Base-by-base conservation (phyloP, 64 coral and sea anemone species). In the Montipora efflorescens region DNA sequence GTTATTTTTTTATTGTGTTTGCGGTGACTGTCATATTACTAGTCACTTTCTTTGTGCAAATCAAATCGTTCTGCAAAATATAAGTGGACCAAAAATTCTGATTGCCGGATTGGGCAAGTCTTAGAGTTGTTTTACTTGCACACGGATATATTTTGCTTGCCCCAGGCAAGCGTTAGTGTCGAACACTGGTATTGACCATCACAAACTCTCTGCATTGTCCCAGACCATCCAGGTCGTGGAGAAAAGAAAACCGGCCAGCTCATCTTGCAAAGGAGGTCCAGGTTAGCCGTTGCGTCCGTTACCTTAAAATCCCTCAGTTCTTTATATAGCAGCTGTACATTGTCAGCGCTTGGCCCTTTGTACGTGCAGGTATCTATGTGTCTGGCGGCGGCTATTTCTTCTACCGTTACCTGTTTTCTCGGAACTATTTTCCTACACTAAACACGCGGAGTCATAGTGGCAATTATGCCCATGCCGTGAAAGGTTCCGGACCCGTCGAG, bases 211-310 rank as follows among this genome's bases (percentile, higher is more conserved):
- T 92, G 90, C 88, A 80, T 92, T 82, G 80, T 92, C 12, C 64
- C 90, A 75, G 90, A 84, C 90, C 90, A 92, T 52, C 79, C 90
- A 51, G 90, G 79, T 59, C 66, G 47, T 28, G 59, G 79, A 48
- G 80, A 72, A 36, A 49, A 8, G 70, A 92, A 74, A 51, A 92
- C 15, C 9, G 51, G 90, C 19, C 13, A 76, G 9, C 79, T 75
- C 53, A 86, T 16, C 47, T 86, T 86, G 20, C 82, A 86, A 44
- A 86, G 66, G 28, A 70, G 57, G 55, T 92, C 70, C 61, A 92
- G 23, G 73, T 49, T 77, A 23, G 8, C 59, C 52, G 51, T 47
- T 70, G 48, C 52, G 25, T 80, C 89, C n/a, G 5, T 36, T 45
- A 80, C 77, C n/a, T 80, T 80, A 43, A 91, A 36, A 20, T 50